Evolutionary conservation across 1,140 invertebrate genomes (phyloP).

Genomic region (Atta texana): DNA sequence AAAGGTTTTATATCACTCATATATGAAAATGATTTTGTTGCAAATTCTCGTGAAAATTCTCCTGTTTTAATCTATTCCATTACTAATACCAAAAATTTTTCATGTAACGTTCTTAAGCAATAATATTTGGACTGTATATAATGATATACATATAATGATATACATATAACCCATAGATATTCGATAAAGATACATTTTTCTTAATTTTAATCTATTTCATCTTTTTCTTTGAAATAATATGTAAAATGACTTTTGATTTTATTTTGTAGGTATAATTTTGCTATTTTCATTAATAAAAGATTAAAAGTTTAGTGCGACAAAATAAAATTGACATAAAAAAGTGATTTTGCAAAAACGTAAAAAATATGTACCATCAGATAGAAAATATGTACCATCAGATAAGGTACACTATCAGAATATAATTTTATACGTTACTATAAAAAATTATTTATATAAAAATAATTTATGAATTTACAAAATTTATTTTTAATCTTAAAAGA

Average conservation of each 20-base stretch:
- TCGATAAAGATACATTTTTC: neutral
- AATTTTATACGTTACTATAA: neutral
- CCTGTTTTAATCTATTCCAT: constrained; percentile 19
- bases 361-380: neutral
- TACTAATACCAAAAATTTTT: neutral
- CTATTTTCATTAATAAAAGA: neutral
- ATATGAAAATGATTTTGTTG: constrained; percentile 12
- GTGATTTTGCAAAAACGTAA: neutral
- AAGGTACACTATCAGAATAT: neutral
- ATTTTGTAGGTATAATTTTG: neutral
- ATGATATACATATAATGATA: neutral
- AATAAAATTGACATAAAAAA: constrained; percentile 19
- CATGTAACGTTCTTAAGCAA: neutral
- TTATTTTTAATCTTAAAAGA: neutral
- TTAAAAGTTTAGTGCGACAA: neutral
- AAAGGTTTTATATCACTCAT: constrained; percentile 15
- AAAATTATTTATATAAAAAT: neutral
- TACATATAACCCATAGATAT: neutral
- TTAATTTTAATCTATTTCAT: neutral
- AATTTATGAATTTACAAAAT: neutral
- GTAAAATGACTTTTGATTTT: neutral
- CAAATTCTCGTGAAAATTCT: constrained; percentile 7
- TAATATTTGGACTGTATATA: neutral
- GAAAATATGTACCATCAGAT: neutral
- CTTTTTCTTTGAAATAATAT: neutral